Base-by-base conservation (phyloP, 2,113 vertebrate species). In the Hiodon alosoides region DNA sequence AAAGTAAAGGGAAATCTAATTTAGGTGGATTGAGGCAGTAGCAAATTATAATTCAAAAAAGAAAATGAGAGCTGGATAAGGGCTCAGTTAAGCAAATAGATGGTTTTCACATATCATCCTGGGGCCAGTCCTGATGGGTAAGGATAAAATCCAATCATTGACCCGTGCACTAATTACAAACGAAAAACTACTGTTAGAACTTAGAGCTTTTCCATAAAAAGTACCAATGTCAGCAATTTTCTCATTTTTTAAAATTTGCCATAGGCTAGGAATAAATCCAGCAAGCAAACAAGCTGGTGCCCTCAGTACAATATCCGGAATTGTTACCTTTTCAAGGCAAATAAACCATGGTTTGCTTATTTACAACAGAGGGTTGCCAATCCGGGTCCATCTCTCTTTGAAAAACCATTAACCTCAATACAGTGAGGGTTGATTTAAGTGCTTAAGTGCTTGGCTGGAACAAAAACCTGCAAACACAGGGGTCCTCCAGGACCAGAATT, bases 181-280 rank as follows among this genome's bases (percentile, higher is more conserved):
- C 31, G 31, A 31, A 0, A 31, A 31, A 31, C 31, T 31, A 31
- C 31, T 31, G 31, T 31, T 31, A 31, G 31, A 31, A 31, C 31
- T 31, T 31, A 0, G 31, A 0, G 31, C 1, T 31, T 31, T 31
- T 31, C 31, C 31, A 31, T 31, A 31, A 31, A 31, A 31, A 31
- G 2, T 31, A 31, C 31, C 31, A 31, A 31, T 31, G 31, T 31
- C 31, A 31, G 31, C 31, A 31, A 31, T 31, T 31, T 59, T 11
- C 46, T 59, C 7, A 71, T 71, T 31, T 71, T 59, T 52, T 47
- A 46, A 54, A 59, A 47, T 71, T 31, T 47, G 70, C 70, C 59
- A 57, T 48, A 71, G 55, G 59, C 9, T 60, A 59, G 70, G 70
- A 71, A 60, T 13, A 71, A 57, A 71, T 47, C 59, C 70, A 71